Evolutionary conservation across 1,140 invertebrate species (phyloP).

Genomic region (Rhizoglyphus robini): DNA sequence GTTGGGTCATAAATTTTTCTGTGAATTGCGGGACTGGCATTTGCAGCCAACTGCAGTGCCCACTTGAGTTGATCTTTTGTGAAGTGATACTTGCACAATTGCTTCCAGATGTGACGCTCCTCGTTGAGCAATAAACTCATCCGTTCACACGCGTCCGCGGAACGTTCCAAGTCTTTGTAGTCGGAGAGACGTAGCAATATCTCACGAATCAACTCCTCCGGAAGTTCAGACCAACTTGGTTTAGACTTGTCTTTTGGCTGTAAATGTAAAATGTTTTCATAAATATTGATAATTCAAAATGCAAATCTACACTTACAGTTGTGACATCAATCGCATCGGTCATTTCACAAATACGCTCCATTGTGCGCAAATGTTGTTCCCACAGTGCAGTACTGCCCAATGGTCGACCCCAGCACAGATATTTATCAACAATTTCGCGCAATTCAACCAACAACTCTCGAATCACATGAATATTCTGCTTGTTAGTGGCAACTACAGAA

Average conservation of each 20-base stretch:
- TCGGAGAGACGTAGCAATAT: conserved; percentile 77
- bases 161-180: conserved; percentile 70
- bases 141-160: conserved; percentile 51
- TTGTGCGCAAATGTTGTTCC: conserved; percentile 67
- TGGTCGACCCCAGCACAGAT: conserved; percentile 67
- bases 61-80: conserved; percentile 61
- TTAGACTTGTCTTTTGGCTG: conserved; percentile 65
- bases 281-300: neutral
- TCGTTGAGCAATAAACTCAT: conserved; percentile 59
- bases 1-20: conserved; percentile 8
- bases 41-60: conserved; percentile 30
- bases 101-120: conserved; percentile 79
- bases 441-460: conserved; percentile 59
- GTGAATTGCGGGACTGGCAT: conserved; percentile 17
- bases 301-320: conserved; percentile 32
- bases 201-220: conserved; percentile 80
- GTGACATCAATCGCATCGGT: conserved; percentile 54
- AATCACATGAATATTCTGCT: conserved; percentile 71
- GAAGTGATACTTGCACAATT: conserved; percentile 84
- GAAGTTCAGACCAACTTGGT: conserved; percentile 65
- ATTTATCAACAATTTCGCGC: conserved; percentile 47
- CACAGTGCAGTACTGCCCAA: conserved; percentile 73
- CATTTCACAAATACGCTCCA: conserved; percentile 65
- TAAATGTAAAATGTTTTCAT: neutral
- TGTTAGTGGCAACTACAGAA: conserved; percentile 57